A percentile compares a stretch with the other conserved stretches of the same genome.
Conservation (phyloP, 2,113 vertebrate genomes). For the Dendrocopos noguchii region DNA sequence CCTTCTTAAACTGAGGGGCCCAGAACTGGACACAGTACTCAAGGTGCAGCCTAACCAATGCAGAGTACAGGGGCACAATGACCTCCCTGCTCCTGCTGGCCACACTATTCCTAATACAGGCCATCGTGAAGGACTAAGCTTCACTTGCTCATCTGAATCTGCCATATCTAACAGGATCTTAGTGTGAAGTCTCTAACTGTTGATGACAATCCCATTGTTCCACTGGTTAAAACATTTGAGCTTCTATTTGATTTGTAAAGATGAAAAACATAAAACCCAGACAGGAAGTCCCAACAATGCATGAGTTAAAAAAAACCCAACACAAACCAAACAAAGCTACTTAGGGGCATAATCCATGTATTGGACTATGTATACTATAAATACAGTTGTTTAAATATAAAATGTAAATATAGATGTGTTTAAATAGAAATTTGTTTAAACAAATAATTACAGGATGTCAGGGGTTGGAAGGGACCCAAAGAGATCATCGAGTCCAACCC, state of each 20-base stretch:
- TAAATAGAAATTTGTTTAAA: not conserved
- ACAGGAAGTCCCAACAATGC: not conserved
- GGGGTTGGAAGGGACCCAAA: no score
- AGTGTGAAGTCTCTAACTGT: not conserved
- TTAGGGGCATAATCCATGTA: not conserved
- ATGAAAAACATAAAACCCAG: not conserved
- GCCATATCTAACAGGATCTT: not conserved
- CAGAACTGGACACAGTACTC: no score
- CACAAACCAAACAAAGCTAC: not conserved
- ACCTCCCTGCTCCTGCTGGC: no score
- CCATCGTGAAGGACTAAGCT: not conserved
- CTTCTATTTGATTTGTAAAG: not conserved
- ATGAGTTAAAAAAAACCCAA: not conserved
- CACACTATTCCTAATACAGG: no score
- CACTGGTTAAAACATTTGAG: not conserved
- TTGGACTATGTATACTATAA: no score
- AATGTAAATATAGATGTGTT: no score
- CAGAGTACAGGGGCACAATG: no score
- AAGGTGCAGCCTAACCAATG: no score
- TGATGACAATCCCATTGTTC: not conserved
- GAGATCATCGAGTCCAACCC: no score
- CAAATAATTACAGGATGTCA: no score
- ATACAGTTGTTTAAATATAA: no score
- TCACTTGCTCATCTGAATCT: not conserved
- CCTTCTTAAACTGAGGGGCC: no score